phyloP scores from a whole-genome alignment of 2,113 vertebrate species.

The Felis catus region DNA sequence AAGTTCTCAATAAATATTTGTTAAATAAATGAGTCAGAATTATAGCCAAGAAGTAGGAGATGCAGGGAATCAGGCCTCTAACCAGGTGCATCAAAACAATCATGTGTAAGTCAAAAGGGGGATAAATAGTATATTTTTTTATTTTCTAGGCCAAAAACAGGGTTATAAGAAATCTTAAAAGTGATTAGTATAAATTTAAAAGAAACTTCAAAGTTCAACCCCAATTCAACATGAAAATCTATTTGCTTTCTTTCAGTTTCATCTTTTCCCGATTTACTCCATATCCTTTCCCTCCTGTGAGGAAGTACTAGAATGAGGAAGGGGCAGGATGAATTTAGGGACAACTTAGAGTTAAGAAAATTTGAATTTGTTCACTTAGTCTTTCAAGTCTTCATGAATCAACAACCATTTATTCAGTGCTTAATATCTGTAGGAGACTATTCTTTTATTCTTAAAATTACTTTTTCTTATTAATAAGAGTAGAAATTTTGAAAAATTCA shows the following conservation, averaged over 20 bases:
- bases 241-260: not conserved
- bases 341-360: not conserved
- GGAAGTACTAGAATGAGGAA: not conserved
- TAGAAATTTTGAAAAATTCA: not conserved
- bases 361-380: not conserved
- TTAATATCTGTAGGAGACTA: not conserved
- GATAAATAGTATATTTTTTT: not conserved
- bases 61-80: not conserved
- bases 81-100: not conserved
- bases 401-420: not conserved
- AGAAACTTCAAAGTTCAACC: not conserved
- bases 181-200: not conserved
- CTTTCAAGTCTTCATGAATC: not conserved
- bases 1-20: not conserved
- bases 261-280: not conserved
- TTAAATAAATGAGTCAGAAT: constrained; percentile 11
- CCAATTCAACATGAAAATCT: not conserved
- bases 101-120: not conserved
- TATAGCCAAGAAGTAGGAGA: not conserved
- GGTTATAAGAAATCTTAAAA: not conserved
- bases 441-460: not conserved
- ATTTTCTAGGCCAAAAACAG: not conserved
- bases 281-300: not conserved
- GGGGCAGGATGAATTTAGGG: not conserved
- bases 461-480: not conserved